Conservation (phyloP, 1,140 invertebrate genomes). For the Ceratoteleas bidentatus region DNA sequence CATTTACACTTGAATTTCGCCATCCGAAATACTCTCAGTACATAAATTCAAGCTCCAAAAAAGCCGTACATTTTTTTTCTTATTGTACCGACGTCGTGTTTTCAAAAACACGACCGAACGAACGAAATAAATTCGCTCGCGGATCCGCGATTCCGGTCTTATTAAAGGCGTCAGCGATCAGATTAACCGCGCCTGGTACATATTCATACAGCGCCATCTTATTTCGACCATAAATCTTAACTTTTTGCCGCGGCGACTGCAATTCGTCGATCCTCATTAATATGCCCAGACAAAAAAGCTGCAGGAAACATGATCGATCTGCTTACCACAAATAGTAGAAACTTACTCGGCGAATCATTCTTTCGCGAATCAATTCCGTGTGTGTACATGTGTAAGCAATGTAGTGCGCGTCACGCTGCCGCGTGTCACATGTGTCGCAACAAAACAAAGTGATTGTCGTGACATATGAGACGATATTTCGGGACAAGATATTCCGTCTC, state of each 20-base stretch:
- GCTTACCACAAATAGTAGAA: conserved; percentile 70
- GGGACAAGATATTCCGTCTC: conserved; percentile 32
- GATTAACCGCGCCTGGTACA: not conserved
- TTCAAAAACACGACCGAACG: no score
- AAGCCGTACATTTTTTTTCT: no score
- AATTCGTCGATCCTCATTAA: conserved; percentile 36
- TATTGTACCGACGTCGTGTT: no score
- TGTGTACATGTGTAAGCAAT: conserved; percentile 52
- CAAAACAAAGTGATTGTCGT: conserved; percentile 79
- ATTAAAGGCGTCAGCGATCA: no score
- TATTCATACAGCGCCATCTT: conserved; percentile 20
- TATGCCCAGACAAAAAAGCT: conserved; percentile 7
- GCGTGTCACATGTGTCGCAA: conserved; percentile 75
- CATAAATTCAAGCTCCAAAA: no score
- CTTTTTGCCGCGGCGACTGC: conserved; percentile 11
- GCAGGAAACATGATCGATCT: conserved; percentile 45
- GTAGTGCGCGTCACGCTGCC: conserved; percentile 54
- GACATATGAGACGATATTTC: conserved; percentile 78
- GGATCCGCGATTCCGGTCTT: no score
- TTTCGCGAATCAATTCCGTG: conserved; percentile 73
- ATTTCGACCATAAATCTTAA: conserved; percentile 18
- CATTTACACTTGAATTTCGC: no score
- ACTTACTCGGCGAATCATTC: conserved; percentile 62
- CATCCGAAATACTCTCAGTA: no score
- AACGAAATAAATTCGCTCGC: no score